These are phyloP conservation scores for Apogon talboti DNA, from an alignment of 2,797 vertebrate species.

Conservation along the genomic window DNA sequence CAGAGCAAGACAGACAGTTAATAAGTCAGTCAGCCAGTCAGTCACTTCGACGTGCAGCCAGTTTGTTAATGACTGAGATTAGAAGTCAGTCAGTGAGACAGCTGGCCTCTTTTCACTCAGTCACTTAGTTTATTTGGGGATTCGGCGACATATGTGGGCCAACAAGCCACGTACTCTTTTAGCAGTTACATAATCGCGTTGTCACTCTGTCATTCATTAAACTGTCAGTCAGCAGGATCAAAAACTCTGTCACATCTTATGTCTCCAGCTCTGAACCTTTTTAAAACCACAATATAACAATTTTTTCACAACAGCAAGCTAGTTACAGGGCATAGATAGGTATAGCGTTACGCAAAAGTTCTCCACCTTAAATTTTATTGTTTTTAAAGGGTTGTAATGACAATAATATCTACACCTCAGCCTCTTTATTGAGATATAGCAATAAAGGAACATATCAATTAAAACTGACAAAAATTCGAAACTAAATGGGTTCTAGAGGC, in stretches of 20 bases:
- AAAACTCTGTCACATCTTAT: slow-evolving; percentile 12
- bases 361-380: too few species aligned
- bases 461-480: too few species aligned
- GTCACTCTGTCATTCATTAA: slow-evolving; percentile 28
- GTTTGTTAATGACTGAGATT: slow-evolving; percentile 40
- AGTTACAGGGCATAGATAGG: neutral
- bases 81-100: slow-evolving; percentile 18
- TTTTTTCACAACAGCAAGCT: neutral
- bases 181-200: slow-evolving; percentile 26
- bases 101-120: slow-evolving; percentile 7
- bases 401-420: too few species aligned
- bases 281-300: neutral
- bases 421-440: too few species aligned
- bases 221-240: slow-evolving; percentile 13
- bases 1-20: slow-evolving; percentile 45
- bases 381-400: too few species aligned
- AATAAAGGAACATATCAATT: too few species aligned
- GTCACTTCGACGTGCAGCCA: slow-evolving; percentile 45
- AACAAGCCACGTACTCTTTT: slow-evolving; percentile 20
- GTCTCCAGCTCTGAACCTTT: slow-evolving; percentile 1
- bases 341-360: too few species aligned
- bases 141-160: slow-evolving; percentile 26
- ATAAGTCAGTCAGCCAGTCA: slow-evolving; percentile 50
- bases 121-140: slow-evolving; percentile 9
- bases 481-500: too few species aligned